Conservation (phyloP, 2,797 vertebrate species). For the Tragelaphus oryx region DNA sequence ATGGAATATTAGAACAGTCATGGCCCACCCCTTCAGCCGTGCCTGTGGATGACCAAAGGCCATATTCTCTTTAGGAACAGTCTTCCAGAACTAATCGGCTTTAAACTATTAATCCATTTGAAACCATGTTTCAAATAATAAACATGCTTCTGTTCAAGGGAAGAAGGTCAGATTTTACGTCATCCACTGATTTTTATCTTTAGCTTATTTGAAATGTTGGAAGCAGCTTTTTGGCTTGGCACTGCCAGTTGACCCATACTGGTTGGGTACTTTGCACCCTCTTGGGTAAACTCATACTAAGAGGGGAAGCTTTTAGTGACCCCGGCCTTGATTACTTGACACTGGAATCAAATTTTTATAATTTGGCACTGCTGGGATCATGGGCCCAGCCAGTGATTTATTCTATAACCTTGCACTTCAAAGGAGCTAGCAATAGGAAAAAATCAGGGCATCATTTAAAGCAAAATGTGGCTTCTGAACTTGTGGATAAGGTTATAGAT, state of each 20-base stretch:
- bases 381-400: background rate
- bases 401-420: background rate
- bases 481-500: slow-evolving; percentile 26
- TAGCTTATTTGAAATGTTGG: background rate
- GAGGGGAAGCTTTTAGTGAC: background rate
- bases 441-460: slow-evolving; percentile 59
- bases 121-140: background rate
- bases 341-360: background rate
- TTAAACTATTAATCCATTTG: background rate
- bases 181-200: background rate
- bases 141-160: background rate
- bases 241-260: background rate
- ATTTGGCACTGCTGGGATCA: background rate
- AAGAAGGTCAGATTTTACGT: background rate
- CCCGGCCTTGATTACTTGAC: background rate
- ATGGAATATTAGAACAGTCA: background rate
- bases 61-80: background rate
- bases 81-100: background rate
- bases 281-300: background rate
- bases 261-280: background rate
- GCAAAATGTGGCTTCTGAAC: background rate
- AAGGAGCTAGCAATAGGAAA: background rate
- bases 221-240: background rate
- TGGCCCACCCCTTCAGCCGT: background rate
- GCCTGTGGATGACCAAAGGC: accelerated